A percentile compares a stretch with the other conserved stretches of the same genome.
These are phyloP conservation scores for Tragelaphus strepsiceros DNA, from an alignment of 2,113 vertebrate genomes.

Conservation along the genomic window DNA sequence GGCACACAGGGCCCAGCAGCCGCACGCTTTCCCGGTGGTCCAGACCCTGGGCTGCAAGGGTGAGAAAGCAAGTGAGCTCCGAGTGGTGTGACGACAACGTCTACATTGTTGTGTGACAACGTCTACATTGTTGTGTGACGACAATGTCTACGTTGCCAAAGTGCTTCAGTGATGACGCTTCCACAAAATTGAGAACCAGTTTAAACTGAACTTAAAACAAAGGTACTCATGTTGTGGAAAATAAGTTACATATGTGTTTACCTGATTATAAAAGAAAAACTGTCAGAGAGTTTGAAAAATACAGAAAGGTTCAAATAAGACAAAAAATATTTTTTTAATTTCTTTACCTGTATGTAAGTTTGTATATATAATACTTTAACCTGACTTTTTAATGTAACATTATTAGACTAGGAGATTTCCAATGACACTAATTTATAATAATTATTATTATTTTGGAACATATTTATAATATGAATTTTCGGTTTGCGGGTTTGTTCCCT, in stretches of 20 bases:
- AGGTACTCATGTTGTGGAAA: neutral
- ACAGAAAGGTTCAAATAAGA: neutral
- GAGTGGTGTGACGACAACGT: neutral
- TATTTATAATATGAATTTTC: neutral
- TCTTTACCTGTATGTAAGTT: neutral
- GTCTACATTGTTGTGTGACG: neutral
- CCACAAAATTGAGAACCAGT: neutral
- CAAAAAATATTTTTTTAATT: neutral
- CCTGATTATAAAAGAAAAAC: neutral
- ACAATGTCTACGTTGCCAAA: neutral
- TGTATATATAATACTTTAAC: neutral
- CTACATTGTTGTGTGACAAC: neutral
- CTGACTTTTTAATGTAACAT: neutral
- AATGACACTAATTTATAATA: neutral
- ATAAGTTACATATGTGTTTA: neutral
- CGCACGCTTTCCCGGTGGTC: constrained; percentile 78
- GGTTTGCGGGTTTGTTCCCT: neutral
- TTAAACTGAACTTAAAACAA: neutral
- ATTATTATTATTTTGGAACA: neutral
- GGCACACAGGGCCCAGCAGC: constrained; percentile 82
- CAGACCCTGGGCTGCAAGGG: constrained; percentile 71
- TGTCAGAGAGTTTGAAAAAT: neutral
- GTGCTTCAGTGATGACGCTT: neutral
- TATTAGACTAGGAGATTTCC: neutral
- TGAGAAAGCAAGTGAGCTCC: neutral